Evolutionary conservation across 2,888 invertebrate species (phyloP).

Genomic region (Drosophila villosipedis): DNA sequence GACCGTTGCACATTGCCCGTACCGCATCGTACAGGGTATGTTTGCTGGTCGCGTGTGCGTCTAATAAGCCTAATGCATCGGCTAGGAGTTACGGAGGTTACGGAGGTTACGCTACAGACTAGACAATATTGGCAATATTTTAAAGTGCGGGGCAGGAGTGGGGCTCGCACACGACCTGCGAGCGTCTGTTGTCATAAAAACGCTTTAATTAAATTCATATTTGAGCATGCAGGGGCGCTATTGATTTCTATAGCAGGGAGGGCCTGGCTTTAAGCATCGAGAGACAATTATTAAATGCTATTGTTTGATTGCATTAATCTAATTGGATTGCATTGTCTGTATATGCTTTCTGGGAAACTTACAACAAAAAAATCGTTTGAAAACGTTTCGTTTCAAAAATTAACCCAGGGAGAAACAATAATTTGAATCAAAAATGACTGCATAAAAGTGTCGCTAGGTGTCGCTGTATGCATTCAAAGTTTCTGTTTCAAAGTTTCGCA

Average conservation of each 20-base stretch:
- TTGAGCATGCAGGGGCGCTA: constrained; percentile 42
- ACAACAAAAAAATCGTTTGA: constrained; percentile 1
- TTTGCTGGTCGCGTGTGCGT: constrained; percentile 64
- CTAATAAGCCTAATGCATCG: constrained; percentile 78
- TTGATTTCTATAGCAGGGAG: constrained; percentile 60
- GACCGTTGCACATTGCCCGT: constrained; percentile 67
- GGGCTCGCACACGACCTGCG: constrained; percentile 59
- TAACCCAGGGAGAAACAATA: not conserved
- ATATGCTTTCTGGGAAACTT: not conserved
- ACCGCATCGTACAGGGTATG: constrained; percentile 18
- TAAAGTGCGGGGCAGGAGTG: constrained; percentile 65
- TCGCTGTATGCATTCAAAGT: constrained; percentile 32
- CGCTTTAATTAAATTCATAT: constrained; percentile 84
- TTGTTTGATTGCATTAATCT: constrained; percentile 69
- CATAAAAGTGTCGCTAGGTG: constrained; percentile 42
- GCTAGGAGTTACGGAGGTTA: constrained; percentile 2
- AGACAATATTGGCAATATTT: constrained; percentile 81
- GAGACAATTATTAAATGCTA: constrained; percentile 65
- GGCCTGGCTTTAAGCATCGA: constrained; percentile 34
- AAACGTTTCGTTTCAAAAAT: constrained; percentile 1
- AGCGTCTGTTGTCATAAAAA: constrained; percentile 73
- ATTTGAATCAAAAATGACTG: constrained; percentile 12
- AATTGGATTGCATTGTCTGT: constrained; percentile 60
- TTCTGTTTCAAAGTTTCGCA: constrained; percentile 48
- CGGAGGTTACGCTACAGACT: constrained; percentile 57